A percentile compares a stretch with the other conserved stretches of the same genome.
These are phyloP conservation scores for Aphelinus atriplicis DNA, from an alignment of 1,140 invertebrate species.

Conservation along the genomic window DNA sequence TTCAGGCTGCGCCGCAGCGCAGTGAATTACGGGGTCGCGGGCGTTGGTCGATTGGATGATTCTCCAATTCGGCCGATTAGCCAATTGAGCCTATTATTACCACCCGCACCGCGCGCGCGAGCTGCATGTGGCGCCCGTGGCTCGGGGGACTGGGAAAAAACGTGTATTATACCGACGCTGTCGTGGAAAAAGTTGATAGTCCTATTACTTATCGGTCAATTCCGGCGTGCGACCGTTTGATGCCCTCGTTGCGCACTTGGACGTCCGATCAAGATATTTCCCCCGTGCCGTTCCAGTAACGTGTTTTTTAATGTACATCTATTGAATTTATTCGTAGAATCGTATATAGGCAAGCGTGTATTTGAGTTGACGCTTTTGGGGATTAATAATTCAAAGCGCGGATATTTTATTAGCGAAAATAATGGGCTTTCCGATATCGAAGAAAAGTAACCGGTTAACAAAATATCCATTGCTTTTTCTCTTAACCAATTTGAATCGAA, in stretches of 20 bases:
- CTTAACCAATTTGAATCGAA: too few relatives aligned
- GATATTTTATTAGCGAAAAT: too few relatives aligned
- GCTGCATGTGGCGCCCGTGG: neutral
- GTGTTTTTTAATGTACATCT: too few relatives aligned
- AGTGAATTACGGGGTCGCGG: conserved; percentile 50
- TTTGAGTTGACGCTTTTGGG: too few relatives aligned
- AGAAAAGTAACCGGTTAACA: too few relatives aligned
- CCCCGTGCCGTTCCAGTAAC: too few relatives aligned
- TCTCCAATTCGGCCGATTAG: conserved; percentile 64
- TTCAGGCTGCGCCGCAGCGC: conserved; percentile 4
- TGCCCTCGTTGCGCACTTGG: conserved; percentile 27
- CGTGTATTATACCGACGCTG: neutral
- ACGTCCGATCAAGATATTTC: conserved; percentile 20
- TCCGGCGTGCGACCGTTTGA: neutral
- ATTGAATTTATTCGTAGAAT: too few relatives aligned
- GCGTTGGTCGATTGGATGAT: conserved; percentile 55
- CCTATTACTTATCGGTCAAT: conserved; percentile 41
- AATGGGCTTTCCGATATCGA: too few relatives aligned
- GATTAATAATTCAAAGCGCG: too few relatives aligned
- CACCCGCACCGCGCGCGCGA: conserved; percentile 40
- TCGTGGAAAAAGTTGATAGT: conserved; percentile 40
- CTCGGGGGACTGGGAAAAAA: neutral
- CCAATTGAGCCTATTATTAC: conserved; percentile 60
- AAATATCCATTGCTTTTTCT: too few relatives aligned
- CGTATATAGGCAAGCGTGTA: too few relatives aligned